Base-by-base conservation (phyloP, 2,797 vertebrate species). In the Leuciscus waleckii region DNA sequence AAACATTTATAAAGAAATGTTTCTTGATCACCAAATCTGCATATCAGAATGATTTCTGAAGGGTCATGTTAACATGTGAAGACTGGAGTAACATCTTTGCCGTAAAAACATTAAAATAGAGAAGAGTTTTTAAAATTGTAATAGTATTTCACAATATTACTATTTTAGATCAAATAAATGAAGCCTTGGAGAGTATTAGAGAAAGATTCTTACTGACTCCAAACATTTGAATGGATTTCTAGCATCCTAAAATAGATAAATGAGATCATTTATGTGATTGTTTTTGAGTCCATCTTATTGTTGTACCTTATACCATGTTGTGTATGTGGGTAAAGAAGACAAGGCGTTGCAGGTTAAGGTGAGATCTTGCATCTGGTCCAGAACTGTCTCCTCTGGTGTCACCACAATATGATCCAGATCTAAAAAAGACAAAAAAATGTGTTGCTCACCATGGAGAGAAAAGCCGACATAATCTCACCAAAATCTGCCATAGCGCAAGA, bases 251-350 rank as follows among this genome's bases (percentile, higher is more conserved):
- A 49, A 49, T 49, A 49, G 14, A 49, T 49, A 5, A 49, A 49
- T 49, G 1, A 49, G 46, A 49, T 49, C 0, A 49, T 49, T 49
- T 17, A 6, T 17, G 46, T 49, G 46, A 49, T 49, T 35, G 2
- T 35, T 76, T 75, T 26, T 39, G 23, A 41, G 19, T 56, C 6
- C 39, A 21, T 11, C 4, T 21, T n/a, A 29, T 71, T 26, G 23
- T 43, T 68, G 37, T 87, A 96, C 95, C 95, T 96, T 96, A 49
- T 92, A 81, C 95, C 95, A 96, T 39, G 32, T 7, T n/a, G 88
- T 88, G 0, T 81, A 0, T 21, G 93, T 95, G 5, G 43, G 1
- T 49, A 95, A 90, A 82, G 96, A 95, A 37, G 94, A 95, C 16
- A 92, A 78, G 5, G 94, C 95, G 4, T 95, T 95, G 90, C 96